A percentile compares a stretch with the other conserved stretches of the same genome.
These are phyloP conservation scores for Australoheros facetus DNA, from an alignment of 2,797 vertebrate species.

Conservation along the genomic window DNA sequence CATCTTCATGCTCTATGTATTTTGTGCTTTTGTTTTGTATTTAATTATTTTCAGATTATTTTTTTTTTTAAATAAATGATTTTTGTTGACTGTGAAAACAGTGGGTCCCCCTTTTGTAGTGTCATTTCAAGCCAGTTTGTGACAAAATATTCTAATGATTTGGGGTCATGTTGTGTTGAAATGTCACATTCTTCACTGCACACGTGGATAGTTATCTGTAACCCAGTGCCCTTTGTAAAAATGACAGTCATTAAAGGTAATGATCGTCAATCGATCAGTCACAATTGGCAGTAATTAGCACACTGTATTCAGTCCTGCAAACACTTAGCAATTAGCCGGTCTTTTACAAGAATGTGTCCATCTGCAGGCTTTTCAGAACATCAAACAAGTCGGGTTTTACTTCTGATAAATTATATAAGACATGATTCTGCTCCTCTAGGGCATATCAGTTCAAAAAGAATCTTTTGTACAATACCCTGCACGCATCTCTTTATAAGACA, in stretches of 20 bases:
- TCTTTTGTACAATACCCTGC: conserved; percentile 15
- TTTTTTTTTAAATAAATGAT: not conserved
- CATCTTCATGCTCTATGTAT: not conserved
- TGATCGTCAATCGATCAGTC: conserved; percentile 39
- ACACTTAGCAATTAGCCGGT: conserved; percentile 42
- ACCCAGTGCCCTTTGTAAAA: conserved; percentile 32
- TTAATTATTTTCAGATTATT: not conserved
- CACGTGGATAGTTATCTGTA: conserved; percentile 5
- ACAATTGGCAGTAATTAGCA: conserved; percentile 23
- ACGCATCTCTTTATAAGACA: conserved; percentile 23
- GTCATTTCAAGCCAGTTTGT: not conserved
- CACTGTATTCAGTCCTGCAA: conserved; percentile 23
- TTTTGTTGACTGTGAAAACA: not conserved
- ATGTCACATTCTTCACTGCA: conserved; percentile 13
- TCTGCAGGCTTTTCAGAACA: conserved; percentile 24
- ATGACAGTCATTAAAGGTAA: conserved; percentile 30
- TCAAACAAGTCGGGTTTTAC: conserved; percentile 26
- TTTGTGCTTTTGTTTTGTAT: fast-evolving
- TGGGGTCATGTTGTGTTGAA: conserved; percentile 1
- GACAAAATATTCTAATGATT: conserved; percentile 3
- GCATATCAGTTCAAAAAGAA: conserved; percentile 36
- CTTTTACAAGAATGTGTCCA: conserved; percentile 24
- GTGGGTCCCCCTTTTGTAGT: not conserved
- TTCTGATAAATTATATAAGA: conserved; percentile 37
- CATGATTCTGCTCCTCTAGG: conserved; percentile 24